A percentile compares a stretch with the other conserved stretches of the same genome.
Evolutionary conservation across 2,888 invertebrate species (phyloP).

Genomic region (Teleogryllus oceanicus): DNA sequence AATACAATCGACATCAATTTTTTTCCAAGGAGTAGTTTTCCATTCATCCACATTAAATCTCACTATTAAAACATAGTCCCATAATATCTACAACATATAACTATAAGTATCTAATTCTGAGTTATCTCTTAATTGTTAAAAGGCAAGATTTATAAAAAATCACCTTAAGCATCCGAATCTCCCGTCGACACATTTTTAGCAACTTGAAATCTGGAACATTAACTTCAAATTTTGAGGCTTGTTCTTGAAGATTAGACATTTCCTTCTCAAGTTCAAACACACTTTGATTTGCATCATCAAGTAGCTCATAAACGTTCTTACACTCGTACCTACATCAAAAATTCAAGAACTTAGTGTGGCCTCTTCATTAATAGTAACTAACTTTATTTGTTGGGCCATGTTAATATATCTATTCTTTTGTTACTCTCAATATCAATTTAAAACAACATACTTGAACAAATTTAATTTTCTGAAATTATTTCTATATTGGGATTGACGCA

Average conservation of each 20-base stretch:
- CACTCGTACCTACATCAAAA: conserved; percentile 61
- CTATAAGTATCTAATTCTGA: neutral
- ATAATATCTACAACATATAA: conserved; percentile 56
- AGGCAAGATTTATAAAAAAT: conserved; percentile 23
- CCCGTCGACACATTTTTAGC: conserved; percentile 69
- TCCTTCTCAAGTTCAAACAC: conserved; percentile 65
- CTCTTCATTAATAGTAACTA: too few species aligned
- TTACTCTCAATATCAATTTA: neutral
- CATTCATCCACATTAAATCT: conserved; percentile 81
- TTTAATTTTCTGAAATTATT: conserved; percentile 63
- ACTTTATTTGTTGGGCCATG: neutral
- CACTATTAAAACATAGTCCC: conserved; percentile 85
- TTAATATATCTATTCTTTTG: neutral
- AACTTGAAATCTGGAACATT: conserved; percentile 77
- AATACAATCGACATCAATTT: conserved; percentile 91
- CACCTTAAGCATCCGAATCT: conserved; percentile 71
- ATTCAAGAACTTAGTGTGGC: too few species aligned
- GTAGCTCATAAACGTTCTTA: conserved; percentile 61
- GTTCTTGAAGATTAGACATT: conserved; percentile 62
- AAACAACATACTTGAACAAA: conserved; percentile 48
- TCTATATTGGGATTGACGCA: conserved; percentile 71
- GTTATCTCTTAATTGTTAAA: conserved; percentile 21
- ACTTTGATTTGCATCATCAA: conserved; percentile 67
- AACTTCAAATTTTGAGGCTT: conserved; percentile 81
- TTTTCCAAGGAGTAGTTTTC: conserved; percentile 91